phyloP scores from a whole-genome alignment of 2,888 invertebrate species.

The Clusia tigrina region DNA sequence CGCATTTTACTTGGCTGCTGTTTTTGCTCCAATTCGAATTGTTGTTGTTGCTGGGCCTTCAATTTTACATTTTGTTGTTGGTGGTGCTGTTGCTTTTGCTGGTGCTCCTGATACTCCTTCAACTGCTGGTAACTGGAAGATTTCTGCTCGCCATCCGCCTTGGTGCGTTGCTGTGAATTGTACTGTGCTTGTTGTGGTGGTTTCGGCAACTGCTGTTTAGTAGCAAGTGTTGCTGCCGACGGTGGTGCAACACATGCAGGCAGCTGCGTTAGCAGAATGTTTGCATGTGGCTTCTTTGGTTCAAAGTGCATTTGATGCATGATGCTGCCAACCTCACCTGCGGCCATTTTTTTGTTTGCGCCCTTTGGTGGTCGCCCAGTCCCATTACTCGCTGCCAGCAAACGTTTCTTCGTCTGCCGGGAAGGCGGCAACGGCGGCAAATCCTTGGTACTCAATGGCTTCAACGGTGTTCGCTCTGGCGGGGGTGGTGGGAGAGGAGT shows the following conservation, averaged over 20 bases:
- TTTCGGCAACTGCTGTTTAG: slow-evolving; percentile 25
- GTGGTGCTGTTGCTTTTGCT: slow-evolving; percentile 27
- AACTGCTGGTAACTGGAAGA: slow-evolving; percentile 39
- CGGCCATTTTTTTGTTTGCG: slow-evolving; percentile 5
- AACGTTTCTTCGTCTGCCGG: slow-evolving; percentile 34
- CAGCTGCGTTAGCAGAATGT: slow-evolving; percentile 33
- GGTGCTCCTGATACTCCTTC: slow-evolving; percentile 38
- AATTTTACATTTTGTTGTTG: slow-evolving; percentile 19
- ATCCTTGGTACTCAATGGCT: not conserved
- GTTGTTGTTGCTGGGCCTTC: slow-evolving; percentile 22
- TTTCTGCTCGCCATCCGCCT: slow-evolving; percentile 53
- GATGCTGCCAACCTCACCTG: not conserved
- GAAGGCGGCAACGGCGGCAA: slow-evolving; percentile 39
- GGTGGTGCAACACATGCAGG: slow-evolving; percentile 40
- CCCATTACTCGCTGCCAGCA: slow-evolving; percentile 13
- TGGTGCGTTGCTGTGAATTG: slow-evolving; percentile 48
- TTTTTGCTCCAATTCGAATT: slow-evolving; percentile 9
- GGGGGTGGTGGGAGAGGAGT: slow-evolving; percentile 36
- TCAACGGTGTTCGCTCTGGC: slow-evolving; percentile 15
- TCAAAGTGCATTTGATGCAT: not conserved
- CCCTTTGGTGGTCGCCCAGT: slow-evolving; percentile 10
- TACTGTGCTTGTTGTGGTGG: slow-evolving; percentile 44
- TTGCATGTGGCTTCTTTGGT: slow-evolving; percentile 18
- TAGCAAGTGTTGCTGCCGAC: not conserved
- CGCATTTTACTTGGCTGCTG: slow-evolving; percentile 30